Evolutionary conservation across 2,113 vertebrate genomes (phyloP).

Genomic region (Nyctibius bracteatus): DNA sequence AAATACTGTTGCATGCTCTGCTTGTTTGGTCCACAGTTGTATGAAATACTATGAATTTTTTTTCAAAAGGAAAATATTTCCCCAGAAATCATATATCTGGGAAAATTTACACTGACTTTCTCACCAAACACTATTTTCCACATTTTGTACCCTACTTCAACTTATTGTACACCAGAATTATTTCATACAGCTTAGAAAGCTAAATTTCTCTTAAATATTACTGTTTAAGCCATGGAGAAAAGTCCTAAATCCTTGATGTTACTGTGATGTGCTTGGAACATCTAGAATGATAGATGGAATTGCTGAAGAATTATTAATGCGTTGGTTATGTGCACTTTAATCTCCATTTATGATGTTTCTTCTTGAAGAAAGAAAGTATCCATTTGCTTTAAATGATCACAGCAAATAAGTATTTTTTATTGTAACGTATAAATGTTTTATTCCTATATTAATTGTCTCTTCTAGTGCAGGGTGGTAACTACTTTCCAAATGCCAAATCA

Average conservation of each 20-base stretch:
- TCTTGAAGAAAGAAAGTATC: constrained; percentile 51
- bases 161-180: background rate
- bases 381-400: constrained; percentile 56
- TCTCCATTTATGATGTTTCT: constrained; percentile 48
- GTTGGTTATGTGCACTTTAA: constrained; percentile 77
- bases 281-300: constrained; percentile 26
- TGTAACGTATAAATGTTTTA: constrained; percentile 61
- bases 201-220: constrained; percentile 16
- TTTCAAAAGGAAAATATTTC: constrained; percentile 21
- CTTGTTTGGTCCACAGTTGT: constrained; percentile 27
- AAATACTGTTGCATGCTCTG: constrained; percentile 65
- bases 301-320: constrained; percentile 47
- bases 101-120: constrained; percentile 1
- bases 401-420: constrained; percentile 62
- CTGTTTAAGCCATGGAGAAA: constrained; percentile 20
- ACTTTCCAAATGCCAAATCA: constrained; percentile 72
- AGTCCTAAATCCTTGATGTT: constrained; percentile 10
- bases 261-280: background rate
- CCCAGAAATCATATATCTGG: background rate
- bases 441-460: constrained; percentile 43
- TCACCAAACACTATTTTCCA: background rate
- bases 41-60: background rate
- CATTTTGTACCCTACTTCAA: background rate
- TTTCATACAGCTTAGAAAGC: constrained; percentile 58
- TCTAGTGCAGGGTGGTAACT: constrained; percentile 55